These are phyloP conservation scores for Lepidotrigona ventralis DNA, from an alignment of 1,140 invertebrate species.

Conservation along the genomic window DNA sequence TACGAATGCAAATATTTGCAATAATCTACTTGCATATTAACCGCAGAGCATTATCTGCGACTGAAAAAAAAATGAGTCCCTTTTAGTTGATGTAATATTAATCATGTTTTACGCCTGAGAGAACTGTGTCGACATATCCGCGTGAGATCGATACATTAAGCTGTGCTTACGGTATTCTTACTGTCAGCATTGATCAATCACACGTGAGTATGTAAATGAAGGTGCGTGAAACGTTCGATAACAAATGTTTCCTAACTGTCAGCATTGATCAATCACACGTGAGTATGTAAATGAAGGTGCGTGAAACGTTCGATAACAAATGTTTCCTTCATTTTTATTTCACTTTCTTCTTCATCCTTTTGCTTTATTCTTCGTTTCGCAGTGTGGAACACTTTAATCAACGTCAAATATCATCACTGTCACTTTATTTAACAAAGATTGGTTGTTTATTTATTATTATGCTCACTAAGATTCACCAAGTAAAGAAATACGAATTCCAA, in stretches of 20 bases:
- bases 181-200: background rate
- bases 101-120: background rate
- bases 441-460: too few relatives aligned
- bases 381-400: too few relatives aligned
- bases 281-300: background rate
- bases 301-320: background rate
- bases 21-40: constrained; percentile 23
- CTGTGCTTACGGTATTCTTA: background rate
- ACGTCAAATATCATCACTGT: too few relatives aligned
- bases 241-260: too few relatives aligned
- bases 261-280: background rate
- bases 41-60: background rate
- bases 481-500: too few relatives aligned
- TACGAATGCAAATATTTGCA: constrained; percentile 11
- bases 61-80: background rate
- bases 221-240: background rate
- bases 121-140: background rate
- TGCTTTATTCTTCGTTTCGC: too few relatives aligned
- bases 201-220: background rate
- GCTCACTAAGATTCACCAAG: too few relatives aligned
- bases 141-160: constrained; percentile 2
- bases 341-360: too few relatives aligned
- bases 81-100: constrained; percentile 24
- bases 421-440: too few relatives aligned
- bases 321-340: too few relatives aligned